Evolutionary conservation across 2,888 invertebrate species (phyloP).

Genomic region (Cataglyphis cursor): DNA sequence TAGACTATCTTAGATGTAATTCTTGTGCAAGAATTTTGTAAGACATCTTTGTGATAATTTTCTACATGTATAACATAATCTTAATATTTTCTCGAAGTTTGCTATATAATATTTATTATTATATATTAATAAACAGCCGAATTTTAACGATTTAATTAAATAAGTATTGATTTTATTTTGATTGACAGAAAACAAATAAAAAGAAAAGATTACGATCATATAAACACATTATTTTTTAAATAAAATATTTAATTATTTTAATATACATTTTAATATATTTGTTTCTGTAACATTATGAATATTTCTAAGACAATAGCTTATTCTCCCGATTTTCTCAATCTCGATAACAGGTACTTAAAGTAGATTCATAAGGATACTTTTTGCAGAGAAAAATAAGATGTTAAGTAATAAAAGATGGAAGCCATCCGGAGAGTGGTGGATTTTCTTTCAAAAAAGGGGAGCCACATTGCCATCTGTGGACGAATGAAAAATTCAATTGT

Average conservation of each 20-base stretch:
- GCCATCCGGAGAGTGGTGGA: background rate
- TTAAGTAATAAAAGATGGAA: conserved; percentile 42
- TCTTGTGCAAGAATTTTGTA: conserved; percentile 53
- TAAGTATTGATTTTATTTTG: background rate
- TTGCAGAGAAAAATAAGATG: conserved; percentile 25
- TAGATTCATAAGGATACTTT: conserved; percentile 23
- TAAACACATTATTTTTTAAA: background rate
- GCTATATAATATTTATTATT: background rate
- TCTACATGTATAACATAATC: background rate
- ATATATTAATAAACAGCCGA: background rate
- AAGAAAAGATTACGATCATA: background rate
- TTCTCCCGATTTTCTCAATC: background rate
- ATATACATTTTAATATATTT: background rate
- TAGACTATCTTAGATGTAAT: conserved; percentile 53
- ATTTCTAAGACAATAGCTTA: background rate
- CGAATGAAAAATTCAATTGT: conserved; percentile 75
- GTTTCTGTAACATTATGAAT: background rate
- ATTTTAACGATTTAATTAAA: conserved; percentile 2
- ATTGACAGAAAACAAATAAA: background rate
- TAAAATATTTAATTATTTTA: background rate
- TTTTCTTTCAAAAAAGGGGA: conserved; percentile 32
- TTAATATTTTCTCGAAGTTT: background rate
- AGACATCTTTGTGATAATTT: background rate
- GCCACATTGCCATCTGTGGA: conserved; percentile 8
- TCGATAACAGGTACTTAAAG: conserved; percentile 39